Base-by-base conservation (phyloP, 2,113 vertebrate species). In the Sorex araneus region DNA sequence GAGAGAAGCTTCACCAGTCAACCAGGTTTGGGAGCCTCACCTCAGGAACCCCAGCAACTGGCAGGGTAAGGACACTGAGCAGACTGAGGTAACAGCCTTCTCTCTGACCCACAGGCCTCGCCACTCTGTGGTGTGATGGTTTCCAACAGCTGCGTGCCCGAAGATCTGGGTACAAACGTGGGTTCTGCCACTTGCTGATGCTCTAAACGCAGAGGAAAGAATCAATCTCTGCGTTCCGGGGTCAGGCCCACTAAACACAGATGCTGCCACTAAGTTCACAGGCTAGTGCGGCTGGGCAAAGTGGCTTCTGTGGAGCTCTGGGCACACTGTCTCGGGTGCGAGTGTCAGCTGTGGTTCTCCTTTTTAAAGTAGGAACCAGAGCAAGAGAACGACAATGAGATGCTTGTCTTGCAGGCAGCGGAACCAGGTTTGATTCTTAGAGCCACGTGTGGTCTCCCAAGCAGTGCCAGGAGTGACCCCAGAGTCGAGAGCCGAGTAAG, bases 91-190 rank as follows among this genome's bases (percentile, higher is more conserved):
- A 27, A 87, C 67, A 66, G 40, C 34, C 34, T 69, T 73, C 1
- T 15, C 64, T 32, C 23, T 81, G 87, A 71, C 54, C 57, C 28
- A 60, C 60, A 89, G 2, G 66, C 64, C 54, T 91, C 64, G 43
- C n/a, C 45, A 11, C 45, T 25, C 13, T 13, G 1, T 73, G 21
- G 4, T 81, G 69, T 23, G 2, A 4, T n/a, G 36, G 23, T 69
- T 90, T 89, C 74, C 40, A 86, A 67, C 47, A 78, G 57, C 27
- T 13, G 83, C 12, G 71, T 74, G 7, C 23, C 71, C 83, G 79
- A 66, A 94, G 47, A 43, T 3, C 12, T 75, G 32, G 57, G 28
- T 80, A 69, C 70, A 28, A 90, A 94, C 63, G 54, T 74, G 16
- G 28, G 40, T 57, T 84, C 40, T 92, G 21, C 28, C 47, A 80